Percentiles rank a stretch among this genome's conserved stretches.
Conservation (phyloP, 2,113 vertebrate genomes). For the Oryzias curvinotus region DNA sequence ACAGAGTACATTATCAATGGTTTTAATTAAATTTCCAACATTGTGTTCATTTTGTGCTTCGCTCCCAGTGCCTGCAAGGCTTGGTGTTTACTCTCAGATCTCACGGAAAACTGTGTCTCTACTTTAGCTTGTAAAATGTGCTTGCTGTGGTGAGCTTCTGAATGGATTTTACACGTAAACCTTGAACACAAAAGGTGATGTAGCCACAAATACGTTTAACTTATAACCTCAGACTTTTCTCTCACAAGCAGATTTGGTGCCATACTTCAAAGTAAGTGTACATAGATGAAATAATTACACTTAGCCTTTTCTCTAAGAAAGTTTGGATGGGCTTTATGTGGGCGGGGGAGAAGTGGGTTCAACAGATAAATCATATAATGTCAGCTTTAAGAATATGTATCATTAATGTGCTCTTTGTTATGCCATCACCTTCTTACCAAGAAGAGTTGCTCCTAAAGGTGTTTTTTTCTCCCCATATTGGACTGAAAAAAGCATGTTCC, state of each 20-base stretch:
- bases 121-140: constrained; percentile 38
- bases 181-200: constrained; percentile 37
- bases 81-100: constrained; percentile 45
- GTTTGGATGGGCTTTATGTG: constrained; percentile 45
- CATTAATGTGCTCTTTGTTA: constrained; percentile 71
- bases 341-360: constrained; percentile 33
- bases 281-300: constrained; percentile 65
- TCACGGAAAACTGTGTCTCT: constrained; percentile 36
- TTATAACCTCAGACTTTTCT: constrained; percentile 62
- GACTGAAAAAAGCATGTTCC: constrained; percentile 80
- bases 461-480: constrained; percentile 34
- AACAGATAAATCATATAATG: constrained; percentile 65
- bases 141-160: constrained; percentile 34
- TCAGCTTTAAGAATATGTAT: constrained; percentile 72
- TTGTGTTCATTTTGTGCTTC: constrained; percentile 47
- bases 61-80: constrained; percentile 41
- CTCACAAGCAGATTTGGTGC: constrained; percentile 68
- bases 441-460: constrained; percentile 60
- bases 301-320: constrained; percentile 56
- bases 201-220: constrained; percentile 60
- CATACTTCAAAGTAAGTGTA: constrained; percentile 76
- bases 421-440: constrained; percentile 61
- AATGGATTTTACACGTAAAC: constrained; percentile 31
- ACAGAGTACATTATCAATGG: constrained; percentile 33
- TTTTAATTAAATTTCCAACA: constrained; percentile 44